phyloP scores from a whole-genome alignment of 64 coral and sea anemone genomes.

The Cladopsammia gracilis region DNA sequence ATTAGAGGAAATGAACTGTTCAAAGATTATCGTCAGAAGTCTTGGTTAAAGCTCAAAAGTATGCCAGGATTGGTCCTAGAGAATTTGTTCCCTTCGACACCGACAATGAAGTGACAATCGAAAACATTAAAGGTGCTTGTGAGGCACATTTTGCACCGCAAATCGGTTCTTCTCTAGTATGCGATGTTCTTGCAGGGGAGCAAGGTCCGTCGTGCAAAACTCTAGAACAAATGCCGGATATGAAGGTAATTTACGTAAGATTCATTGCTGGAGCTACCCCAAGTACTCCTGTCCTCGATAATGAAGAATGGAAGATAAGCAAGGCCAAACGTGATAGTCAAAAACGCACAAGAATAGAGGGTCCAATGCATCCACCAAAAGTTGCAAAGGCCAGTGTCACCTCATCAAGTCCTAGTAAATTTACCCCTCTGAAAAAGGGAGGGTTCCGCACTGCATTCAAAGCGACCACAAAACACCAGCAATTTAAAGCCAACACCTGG shows the following conservation, averaged over 20 bases:
- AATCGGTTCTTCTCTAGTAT: conserved; percentile 58
- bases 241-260: conserved; percentile 69
- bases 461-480: conserved; percentile 50
- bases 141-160: conserved; percentile 40
- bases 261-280: conserved; percentile 44
- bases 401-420: conserved; percentile 57
- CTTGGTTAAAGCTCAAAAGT: conserved; percentile 78
- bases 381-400: neutral
- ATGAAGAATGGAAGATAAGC: conserved; percentile 3
- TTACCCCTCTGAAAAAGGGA: conserved; percentile 54
- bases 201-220: conserved; percentile 80
- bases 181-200: conserved; percentile 81
- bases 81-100: conserved; percentile 77
- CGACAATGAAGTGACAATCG: conserved; percentile 65
- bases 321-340: neutral
- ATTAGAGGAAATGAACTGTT: conserved; percentile 50
- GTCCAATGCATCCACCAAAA: conserved; percentile 16
- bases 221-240: conserved; percentile 64
- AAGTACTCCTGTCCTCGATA: conserved; percentile 45
- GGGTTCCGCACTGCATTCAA: conserved; percentile 52
- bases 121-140: conserved; percentile 73
- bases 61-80: conserved; percentile 56
- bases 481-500: conserved; percentile 61
- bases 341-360: conserved; percentile 33
- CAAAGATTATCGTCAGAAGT: conserved; percentile 72